A percentile compares a stretch with the other conserved stretches of the same genome.
phyloP scores from a whole-genome alignment of 2,797 vertebrate species.

The Microhierax caerulescens region DNA sequence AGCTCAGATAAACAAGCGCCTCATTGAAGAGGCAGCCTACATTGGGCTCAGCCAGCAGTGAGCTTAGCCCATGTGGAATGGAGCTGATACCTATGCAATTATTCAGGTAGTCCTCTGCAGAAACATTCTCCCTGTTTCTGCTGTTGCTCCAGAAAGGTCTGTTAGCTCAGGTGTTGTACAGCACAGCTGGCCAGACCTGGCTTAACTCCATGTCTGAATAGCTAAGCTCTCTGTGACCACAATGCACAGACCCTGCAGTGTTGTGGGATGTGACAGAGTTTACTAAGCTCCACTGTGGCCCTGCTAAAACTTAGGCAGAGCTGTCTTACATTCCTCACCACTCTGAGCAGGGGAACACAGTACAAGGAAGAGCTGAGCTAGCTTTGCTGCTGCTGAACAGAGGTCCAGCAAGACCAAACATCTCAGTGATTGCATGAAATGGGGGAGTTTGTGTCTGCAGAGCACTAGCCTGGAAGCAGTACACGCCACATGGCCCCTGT shows the following conservation, averaged over 20 bases:
- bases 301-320: neutral
- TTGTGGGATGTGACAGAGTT: neutral
- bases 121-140: rapidly evolving
- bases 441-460: neutral
- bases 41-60: rapidly evolving
- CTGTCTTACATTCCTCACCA: neutral
- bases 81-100: neutral
- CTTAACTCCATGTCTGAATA: neutral
- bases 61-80: neutral
- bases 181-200: neutral
- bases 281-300: neutral
- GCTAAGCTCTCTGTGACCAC: neutral
- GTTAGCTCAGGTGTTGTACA: neutral
- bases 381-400: neutral
- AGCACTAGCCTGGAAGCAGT: neutral
- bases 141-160: neutral
- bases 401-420: neutral
- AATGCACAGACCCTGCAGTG: neutral
- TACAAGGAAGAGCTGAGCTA: neutral
- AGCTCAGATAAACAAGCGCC: neutral
- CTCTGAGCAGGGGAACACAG: neutral
- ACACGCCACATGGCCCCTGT: rapidly evolving
- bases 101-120: neutral
- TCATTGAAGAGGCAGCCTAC: neutral
- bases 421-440: neutral